Percentiles rank a stretch among this genome's conserved stretches.
Evolutionary conservation across 2,113 vertebrate species (phyloP).

Genomic region (Campylomormyrus tamandua): DNA sequence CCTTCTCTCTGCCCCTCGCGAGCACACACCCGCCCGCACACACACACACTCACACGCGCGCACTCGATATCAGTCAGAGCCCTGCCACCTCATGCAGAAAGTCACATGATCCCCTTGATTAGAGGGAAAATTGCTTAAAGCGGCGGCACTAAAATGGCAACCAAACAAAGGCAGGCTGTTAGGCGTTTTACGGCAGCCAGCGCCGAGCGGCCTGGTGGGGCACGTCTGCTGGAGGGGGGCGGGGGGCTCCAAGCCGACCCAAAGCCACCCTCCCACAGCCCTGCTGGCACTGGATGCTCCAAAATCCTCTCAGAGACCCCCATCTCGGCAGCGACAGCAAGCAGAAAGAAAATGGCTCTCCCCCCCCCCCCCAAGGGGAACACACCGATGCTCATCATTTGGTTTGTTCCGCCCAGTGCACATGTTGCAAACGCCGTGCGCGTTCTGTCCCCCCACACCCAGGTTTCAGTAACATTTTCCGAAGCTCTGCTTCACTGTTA

Average conservation of each 20-base stretch:
- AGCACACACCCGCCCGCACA: background rate
- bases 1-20: background rate
- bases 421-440: background rate
- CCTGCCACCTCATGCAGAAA: constrained; percentile 62
- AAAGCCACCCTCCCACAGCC: background rate
- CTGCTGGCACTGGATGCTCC: constrained; percentile 55
- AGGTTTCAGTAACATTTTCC: background rate
- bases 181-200: constrained; percentile 14
- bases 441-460: background rate
- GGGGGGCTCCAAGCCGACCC: constrained; percentile 12
- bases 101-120: constrained; percentile 68
- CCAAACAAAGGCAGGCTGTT: constrained; percentile 62
- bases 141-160: constrained; percentile 64
- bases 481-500: background rate
- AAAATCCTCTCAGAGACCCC: constrained; percentile 46
- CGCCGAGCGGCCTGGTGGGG: background rate
- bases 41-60: constrained; percentile 32
- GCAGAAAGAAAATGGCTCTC: constrained; percentile 65
- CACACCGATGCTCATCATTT: background rate
- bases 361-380: constrained; percentile 23
- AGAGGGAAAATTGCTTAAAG: constrained; percentile 68
- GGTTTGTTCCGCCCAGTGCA: background rate
- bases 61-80: constrained; percentile 50
- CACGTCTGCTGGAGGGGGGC: constrained; percentile 20
- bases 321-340: constrained; percentile 60